Percentiles rank a stretch among this genome's conserved stretches.
These are phyloP conservation scores for Euproctis similis DNA, from an alignment of 2,888 invertebrate genomes.

Conservation along the genomic window DNA sequence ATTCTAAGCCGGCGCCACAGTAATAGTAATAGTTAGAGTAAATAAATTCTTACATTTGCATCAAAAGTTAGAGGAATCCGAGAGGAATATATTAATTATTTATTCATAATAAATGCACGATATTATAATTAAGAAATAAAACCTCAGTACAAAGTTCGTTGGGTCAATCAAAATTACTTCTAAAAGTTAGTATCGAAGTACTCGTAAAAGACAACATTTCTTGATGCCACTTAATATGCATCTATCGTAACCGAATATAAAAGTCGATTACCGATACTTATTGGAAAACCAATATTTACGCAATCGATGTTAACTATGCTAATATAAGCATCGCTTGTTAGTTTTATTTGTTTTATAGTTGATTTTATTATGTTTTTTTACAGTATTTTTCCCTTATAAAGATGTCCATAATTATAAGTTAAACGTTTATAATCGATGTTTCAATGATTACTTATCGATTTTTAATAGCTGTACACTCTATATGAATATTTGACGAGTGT, in stretches of 20 bases:
- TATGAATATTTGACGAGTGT: conserved; percentile 13
- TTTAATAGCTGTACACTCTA: conserved; percentile 24
- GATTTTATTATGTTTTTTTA: too few species aligned
- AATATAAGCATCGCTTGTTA: conserved; percentile 21
- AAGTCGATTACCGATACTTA: conserved; percentile 16
- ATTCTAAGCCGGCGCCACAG: too few species aligned
- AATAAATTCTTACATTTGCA: too few species aligned
- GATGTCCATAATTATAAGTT: conserved; percentile 15
- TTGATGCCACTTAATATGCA: too few species aligned
- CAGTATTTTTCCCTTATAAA: conserved; percentile 20
- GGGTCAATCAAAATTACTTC: too few species aligned
- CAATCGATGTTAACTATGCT: conserved; percentile 26
- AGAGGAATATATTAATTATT: too few species aligned
- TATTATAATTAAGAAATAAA: too few species aligned
- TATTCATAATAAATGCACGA: too few species aligned
- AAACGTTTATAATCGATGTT: conserved; percentile 18
- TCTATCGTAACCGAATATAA: conserved; percentile 23
- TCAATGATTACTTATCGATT: conserved; percentile 20
- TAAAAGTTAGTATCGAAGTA: conserved; percentile 12
- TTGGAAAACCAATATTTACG: conserved; percentile 20
- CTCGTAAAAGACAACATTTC: conserved; percentile 36
- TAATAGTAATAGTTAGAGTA: too few species aligned
- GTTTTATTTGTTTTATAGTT: conserved; percentile 28
- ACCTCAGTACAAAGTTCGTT: too few species aligned
- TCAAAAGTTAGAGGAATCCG: too few species aligned